These are phyloP conservation scores for Isurus oxyrinchus DNA, from an alignment of 2,113 vertebrate genomes.

Conservation along the genomic window DNA sequence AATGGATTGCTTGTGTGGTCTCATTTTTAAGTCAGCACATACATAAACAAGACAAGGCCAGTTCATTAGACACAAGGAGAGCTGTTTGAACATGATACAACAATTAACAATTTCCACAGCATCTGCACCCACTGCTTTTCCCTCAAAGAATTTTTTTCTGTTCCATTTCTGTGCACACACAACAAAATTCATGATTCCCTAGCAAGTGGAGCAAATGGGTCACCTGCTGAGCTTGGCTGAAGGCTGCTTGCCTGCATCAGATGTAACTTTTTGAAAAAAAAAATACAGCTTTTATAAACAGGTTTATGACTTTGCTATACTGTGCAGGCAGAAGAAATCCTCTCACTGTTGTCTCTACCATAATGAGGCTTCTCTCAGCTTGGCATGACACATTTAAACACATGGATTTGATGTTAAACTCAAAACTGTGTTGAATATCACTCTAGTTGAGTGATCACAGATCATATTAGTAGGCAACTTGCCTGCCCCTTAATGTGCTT, in stretches of 20 bases:
- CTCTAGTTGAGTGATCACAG: too few relatives aligned
- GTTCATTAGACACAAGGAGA: neutral
- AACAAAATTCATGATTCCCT: neutral
- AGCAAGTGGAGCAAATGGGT: neutral
- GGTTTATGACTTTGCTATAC: neutral
- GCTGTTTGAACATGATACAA: neutral
- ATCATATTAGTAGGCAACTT: too few relatives aligned
- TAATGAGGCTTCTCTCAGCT: neutral
- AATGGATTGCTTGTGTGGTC: neutral
- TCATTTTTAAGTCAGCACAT: neutral
- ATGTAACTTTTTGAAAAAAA: neutral
- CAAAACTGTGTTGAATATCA: too few relatives aligned
- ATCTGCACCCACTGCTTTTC: neutral
- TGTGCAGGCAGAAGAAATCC: neutral
- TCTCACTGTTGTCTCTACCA: neutral
- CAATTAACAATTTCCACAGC: neutral
- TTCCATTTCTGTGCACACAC: too few relatives aligned
- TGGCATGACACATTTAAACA: neutral
- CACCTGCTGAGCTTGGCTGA: neutral
- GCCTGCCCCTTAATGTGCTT: too few relatives aligned
- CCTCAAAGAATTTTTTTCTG: neutral
- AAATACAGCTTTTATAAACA: neutral
- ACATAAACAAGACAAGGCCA: neutral
- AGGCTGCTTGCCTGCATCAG: neutral
- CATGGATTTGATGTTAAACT: too few relatives aligned